Percentiles rank a stretch among this genome's conserved stretches.
phyloP scores from a whole-genome alignment of 1,140 invertebrate genomes.

The Drosophila arizonae region DNA sequence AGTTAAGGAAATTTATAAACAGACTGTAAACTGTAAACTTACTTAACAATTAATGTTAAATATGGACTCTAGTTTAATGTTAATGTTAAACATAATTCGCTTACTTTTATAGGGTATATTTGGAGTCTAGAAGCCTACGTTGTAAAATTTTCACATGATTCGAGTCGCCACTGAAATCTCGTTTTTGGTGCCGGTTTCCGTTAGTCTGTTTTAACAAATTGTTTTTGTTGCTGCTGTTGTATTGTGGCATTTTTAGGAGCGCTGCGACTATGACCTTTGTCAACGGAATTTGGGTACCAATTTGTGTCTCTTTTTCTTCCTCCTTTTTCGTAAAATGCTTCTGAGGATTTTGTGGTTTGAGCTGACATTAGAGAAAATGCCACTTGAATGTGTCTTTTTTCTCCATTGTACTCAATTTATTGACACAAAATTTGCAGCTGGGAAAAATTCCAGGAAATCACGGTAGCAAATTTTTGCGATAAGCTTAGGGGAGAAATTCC shows the following conservation, averaged over 20 bases:
- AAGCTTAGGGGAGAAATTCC: too few relatives aligned
- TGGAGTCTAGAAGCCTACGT: neutral
- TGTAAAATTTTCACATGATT: constrained; percentile 40
- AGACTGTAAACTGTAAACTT: too few relatives aligned
- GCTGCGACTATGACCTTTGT: constrained; percentile 71
- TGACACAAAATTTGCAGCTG: constrained; percentile 18
- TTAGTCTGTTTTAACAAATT: constrained; percentile 20
- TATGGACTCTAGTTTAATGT: neutral
- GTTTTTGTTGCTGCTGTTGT: constrained; percentile 19
- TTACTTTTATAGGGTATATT: constrained; percentile 12
- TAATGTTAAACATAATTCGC: too few relatives aligned
- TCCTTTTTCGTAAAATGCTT: constrained; percentile 33
- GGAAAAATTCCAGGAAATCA: neutral
- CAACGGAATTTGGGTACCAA: constrained; percentile 67
- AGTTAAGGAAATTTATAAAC: too few relatives aligned
- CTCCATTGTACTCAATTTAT: constrained; percentile 26
- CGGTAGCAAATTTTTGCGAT: neutral
- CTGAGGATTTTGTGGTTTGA: constrained; percentile 29
- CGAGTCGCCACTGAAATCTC: constrained; percentile 39
- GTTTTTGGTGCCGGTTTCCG: constrained; percentile 35
- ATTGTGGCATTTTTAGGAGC: constrained; percentile 51
- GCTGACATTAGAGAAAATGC: constrained; percentile 13
- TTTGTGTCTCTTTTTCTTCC: constrained; percentile 5
- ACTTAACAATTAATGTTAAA: too few relatives aligned
- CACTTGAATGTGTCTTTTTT: constrained; percentile 18